Base-by-base conservation (phyloP, 2,888 invertebrate species). In the Alviniconcha strummeri region DNA sequence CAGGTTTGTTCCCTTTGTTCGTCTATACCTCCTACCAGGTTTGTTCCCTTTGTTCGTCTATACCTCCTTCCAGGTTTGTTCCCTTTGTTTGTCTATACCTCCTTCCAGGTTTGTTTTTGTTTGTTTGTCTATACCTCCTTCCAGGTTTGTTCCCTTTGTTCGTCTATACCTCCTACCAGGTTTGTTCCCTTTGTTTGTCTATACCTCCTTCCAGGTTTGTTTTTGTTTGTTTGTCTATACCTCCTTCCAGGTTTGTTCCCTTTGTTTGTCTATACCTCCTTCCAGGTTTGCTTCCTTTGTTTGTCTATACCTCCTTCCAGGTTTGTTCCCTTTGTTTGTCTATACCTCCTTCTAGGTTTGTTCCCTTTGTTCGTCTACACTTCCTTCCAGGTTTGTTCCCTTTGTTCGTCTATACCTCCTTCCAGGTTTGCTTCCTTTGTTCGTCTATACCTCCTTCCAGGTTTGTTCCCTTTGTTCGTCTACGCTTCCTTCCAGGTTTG, bases 301-400 rank as follows among this genome's bases (percentile, higher is more conserved):
- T 80, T 3, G 80, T 80, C 52, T 80, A 69, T 71, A 80, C 80
- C 15, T 80, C 80, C 54, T 80, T 69, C n/a, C 71, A 74, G 74
- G 74, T 74, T 74, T 17, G 36, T 71, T 71, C 19, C 71, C 71
- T n/a, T 17, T 17, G n/a, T 7, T 36, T 36, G 36, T 36, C 36
- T 36, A 36, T 36, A 36, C 36, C 36, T 36, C 36, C 36, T 36
- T 36, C 36, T 3, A 36, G 36, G 36, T 36, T 36, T 36, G 36
- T 3, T 36, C 3, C 36, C 36, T 52, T 52, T 52, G 8, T 74
- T 19, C 54, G 52, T 36, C 36, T 36, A 36, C 3, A 36, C 36
- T 3, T 36, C 36, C 3, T 36, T 74, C 36, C 2, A 36, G 8
- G 9, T 8, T 74, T 54, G 15, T 9, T 36, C 4, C 5, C 36